Evolutionary conservation across 2,113 vertebrate genomes (phyloP).

Genomic region (Ailurus styani): DNA sequence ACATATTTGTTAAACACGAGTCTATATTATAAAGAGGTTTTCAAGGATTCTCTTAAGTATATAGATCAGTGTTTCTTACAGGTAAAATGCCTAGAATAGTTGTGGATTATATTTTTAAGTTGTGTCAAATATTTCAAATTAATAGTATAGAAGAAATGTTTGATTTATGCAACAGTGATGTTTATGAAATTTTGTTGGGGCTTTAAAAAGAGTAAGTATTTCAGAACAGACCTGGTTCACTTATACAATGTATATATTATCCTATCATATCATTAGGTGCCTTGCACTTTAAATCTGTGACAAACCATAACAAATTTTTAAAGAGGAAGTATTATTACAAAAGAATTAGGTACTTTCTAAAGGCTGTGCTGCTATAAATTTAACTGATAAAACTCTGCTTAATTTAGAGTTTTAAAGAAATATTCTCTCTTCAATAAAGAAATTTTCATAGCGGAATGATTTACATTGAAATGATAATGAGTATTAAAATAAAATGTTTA

Average conservation of each 20-base stretch:
- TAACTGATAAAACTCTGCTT: background rate
- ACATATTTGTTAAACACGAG: conserved; percentile 74
- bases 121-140: conserved; percentile 73
- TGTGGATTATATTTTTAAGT: conserved; percentile 71
- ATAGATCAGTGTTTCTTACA: conserved; percentile 62
- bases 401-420: background rate
- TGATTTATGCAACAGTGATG: conserved; percentile 72
- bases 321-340: conserved; percentile 28
- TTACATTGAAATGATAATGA: background rate
- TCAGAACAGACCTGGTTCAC: conserved; percentile 54
- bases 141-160: conserved; percentile 62
- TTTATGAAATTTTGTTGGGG: conserved; percentile 27
- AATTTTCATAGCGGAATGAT: background rate
- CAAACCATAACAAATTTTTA: conserved; percentile 10
- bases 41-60: conserved; percentile 57
- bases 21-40: conserved; percentile 69
- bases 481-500: background rate
- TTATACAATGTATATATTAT: conserved; percentile 43
- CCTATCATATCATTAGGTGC: conserved; percentile 57
- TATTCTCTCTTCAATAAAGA: background rate
- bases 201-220: conserved; percentile 28
- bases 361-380: background rate
- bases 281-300: conserved; percentile 63
- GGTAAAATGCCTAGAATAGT: conserved; percentile 66
- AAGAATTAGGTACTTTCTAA: conserved; percentile 36